Percentiles rank a stretch among this genome's conserved stretches.
These are phyloP conservation scores for Lysandra coridon DNA, from an alignment of 2,888 invertebrate genomes.

Conservation along the genomic window DNA sequence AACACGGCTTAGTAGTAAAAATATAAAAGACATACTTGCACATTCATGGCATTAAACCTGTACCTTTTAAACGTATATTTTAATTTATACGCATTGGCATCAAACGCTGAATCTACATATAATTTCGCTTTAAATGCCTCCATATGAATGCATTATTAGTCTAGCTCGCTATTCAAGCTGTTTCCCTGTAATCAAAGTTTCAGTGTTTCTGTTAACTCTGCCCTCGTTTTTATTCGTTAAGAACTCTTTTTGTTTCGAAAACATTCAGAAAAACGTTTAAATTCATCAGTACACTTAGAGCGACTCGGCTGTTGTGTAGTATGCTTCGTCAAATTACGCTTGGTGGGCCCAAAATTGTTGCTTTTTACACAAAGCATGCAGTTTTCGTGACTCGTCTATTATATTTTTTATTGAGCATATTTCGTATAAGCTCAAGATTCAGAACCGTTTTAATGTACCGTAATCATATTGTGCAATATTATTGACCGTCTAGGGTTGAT, in stretches of 20 bases:
- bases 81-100: neutral
- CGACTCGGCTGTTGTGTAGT: neutral
- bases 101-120: neutral
- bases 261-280: slow-evolving; percentile 7
- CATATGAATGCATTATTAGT: slow-evolving; percentile 7
- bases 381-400: too few relatives aligned
- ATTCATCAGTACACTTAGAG: slow-evolving; percentile 13
- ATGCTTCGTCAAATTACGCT: neutral
- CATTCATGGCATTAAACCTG: neutral
- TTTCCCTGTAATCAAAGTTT: slow-evolving; percentile 3
- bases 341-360: neutral
- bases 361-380: neutral
- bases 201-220: slow-evolving; percentile 4
- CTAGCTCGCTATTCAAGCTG: slow-evolving; percentile 1
- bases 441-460: too few relatives aligned
- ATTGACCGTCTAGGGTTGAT: too few relatives aligned
- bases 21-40: too few relatives aligned
- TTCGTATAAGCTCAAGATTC: too few relatives aligned
- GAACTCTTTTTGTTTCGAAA: neutral
- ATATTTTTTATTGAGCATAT: too few relatives aligned
- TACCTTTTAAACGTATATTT: neutral
- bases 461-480: too few relatives aligned
- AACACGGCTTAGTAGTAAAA: neutral
- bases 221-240: slow-evolving; percentile 6
- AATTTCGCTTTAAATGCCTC: neutral